These are phyloP conservation scores for Chrysemys picta DNA, from an alignment of 2,113 vertebrate genomes.

Conservation along the genomic window DNA sequence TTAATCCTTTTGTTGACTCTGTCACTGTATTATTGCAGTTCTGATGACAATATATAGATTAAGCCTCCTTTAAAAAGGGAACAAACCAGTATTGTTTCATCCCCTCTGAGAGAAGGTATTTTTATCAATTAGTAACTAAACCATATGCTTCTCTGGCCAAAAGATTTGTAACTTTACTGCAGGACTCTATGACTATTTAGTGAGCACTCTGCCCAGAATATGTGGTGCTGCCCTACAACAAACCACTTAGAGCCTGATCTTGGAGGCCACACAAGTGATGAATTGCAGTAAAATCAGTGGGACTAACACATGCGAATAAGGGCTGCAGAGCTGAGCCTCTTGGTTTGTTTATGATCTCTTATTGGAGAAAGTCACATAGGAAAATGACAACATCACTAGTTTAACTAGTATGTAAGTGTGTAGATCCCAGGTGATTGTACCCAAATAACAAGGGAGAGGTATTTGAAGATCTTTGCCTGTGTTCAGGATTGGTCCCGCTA, in stretches of 20 bases:
- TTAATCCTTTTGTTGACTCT: not conserved
- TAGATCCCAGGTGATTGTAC: not conserved
- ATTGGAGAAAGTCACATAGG: not conserved
- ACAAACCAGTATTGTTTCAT: not conserved
- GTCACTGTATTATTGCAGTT: not conserved
- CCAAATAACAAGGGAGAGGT: not conserved
- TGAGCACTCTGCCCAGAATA: not conserved
- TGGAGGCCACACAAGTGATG: not conserved
- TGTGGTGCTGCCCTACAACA: not conserved
- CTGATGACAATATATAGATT: not conserved
- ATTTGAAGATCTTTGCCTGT: not conserved
- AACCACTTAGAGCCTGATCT: not conserved
- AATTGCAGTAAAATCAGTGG: not conserved
- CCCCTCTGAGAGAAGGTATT: not conserved
- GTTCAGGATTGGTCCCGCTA: not conserved
- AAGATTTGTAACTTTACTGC: not conserved
- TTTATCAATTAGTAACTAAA: not conserved
- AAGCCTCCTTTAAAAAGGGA: not conserved
- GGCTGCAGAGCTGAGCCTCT: not conserved
- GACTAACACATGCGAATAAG: not conserved
- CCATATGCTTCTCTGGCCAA: not conserved
- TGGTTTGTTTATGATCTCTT: not conserved
- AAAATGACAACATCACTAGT: not conserved
- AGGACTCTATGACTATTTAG: not conserved
- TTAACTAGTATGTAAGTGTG: not conserved